phyloP scores from a whole-genome alignment of 2,797 vertebrate genomes.

The Loriculus beryllinus region DNA sequence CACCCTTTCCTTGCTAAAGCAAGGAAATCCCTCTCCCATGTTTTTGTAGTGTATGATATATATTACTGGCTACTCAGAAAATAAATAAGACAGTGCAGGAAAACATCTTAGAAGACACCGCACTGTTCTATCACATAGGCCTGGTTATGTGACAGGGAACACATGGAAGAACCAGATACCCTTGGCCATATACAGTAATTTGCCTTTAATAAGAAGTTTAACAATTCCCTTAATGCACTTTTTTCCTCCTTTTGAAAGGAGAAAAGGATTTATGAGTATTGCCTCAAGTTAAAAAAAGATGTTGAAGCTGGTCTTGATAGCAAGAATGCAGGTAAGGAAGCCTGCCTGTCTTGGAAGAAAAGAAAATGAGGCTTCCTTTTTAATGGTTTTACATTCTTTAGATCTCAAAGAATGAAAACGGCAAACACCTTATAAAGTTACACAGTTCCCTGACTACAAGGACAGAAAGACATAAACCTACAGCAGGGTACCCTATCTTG shows the following conservation, averaged over 20 bases:
- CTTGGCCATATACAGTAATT: not conserved
- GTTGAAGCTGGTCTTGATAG: not conserved
- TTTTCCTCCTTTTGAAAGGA: not conserved
- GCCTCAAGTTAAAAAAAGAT: not conserved
- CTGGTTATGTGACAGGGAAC: not conserved
- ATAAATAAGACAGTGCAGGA: not conserved
- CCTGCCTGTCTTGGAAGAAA: not conserved
- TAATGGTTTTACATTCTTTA: not conserved
- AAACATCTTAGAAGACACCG: not conserved
- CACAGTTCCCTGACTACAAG: not conserved
- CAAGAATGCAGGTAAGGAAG: not conserved
- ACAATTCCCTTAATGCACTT: not conserved
- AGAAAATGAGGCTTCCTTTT: not conserved
- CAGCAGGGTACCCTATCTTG: not conserved
- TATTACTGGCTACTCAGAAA: not conserved
- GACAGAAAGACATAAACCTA: not conserved
- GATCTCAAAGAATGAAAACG: not conserved
- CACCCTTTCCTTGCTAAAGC: not conserved
- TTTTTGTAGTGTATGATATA: fast-evolving
- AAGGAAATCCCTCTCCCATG: not conserved
- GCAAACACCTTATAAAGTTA: not conserved
- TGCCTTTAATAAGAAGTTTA: not conserved
- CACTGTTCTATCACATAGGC: not conserved
- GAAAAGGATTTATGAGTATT: not conserved
- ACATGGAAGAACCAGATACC: not conserved